phyloP scores from a whole-genome alignment of 2,113 vertebrate genomes.

The Glaucidium brasilianum region DNA sequence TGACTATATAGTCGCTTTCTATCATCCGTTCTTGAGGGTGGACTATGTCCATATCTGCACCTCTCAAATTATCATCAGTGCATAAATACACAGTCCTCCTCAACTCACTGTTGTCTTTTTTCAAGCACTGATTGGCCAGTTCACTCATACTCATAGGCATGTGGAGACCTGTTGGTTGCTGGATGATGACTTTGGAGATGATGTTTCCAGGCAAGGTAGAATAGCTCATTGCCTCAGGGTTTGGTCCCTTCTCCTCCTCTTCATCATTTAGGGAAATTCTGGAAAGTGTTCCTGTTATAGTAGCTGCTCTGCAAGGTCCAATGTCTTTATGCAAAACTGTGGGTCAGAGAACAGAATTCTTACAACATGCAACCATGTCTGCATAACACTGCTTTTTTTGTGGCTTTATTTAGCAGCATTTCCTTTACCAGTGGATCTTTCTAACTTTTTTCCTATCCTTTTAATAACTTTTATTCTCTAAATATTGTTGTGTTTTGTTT shows the following conservation, averaged over 20 bases:
- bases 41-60: conserved; percentile 89
- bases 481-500: neutral
- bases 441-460: neutral
- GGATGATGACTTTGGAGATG: conserved; percentile 98
- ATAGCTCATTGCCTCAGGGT: conserved; percentile 92
- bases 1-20: conserved; percentile 98
- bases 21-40: conserved; percentile 90
- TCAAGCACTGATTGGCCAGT: conserved; percentile 87
- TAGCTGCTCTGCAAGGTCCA: conserved; percentile 93
- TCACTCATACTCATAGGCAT: conserved; percentile 93
- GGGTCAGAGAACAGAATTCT: conserved; percentile 51
- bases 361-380: neutral
- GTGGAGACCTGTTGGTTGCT: conserved; percentile 92
- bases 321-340: conserved; percentile 98
- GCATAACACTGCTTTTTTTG: neutral
- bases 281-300: conserved; percentile 95
- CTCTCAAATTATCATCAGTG: conserved; percentile 91
- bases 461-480: neutral
- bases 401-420: neutral
- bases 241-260: conserved; percentile 89
- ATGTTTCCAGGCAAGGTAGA: conserved; percentile 97
- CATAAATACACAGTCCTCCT: conserved; percentile 95
- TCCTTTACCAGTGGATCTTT: neutral
- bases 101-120: conserved; percentile 87
- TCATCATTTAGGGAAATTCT: conserved; percentile 98